Conservation (phyloP, 2,888 invertebrate species). For the Augiades crinisus region DNA sequence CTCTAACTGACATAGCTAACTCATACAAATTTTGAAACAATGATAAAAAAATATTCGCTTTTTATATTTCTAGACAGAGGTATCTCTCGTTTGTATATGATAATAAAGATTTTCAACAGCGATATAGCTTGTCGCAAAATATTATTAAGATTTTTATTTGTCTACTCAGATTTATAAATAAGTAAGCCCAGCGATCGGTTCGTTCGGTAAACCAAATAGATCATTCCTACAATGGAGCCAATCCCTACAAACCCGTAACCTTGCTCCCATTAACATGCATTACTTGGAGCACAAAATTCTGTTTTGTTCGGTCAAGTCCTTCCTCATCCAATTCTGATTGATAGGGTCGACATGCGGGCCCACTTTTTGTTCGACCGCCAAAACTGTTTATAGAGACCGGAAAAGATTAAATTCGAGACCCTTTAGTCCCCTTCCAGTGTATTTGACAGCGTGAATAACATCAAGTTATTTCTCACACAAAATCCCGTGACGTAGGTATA, state of each 20-base stretch:
- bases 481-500: neutral
- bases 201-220: neutral
- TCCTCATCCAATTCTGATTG: slow-evolving; percentile 27
- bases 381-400: slow-evolving; percentile 26
- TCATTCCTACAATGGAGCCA: neutral
- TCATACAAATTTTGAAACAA: too few species aligned
- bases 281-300: slow-evolving; percentile 1
- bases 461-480: neutral
- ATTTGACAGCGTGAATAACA: slow-evolving; percentile 10
- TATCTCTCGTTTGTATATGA: too few species aligned
- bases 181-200: too few species aligned
- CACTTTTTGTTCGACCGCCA: slow-evolving; percentile 24
- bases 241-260: neutral
- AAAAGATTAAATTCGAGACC: slow-evolving; percentile 17
- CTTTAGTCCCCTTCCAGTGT: slow-evolving; percentile 8
- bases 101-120: too few species aligned
- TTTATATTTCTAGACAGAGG: too few species aligned
- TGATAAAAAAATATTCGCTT: too few species aligned
- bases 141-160: too few species aligned
- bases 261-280: neutral
- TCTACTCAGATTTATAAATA: too few species aligned
- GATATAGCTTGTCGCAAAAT: too few species aligned
- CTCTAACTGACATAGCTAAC: too few species aligned
- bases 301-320: slow-evolving; percentile 15
- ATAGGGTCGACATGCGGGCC: slow-evolving; percentile 23